phyloP scores from a whole-genome alignment of 2,113 vertebrate species.

The Ciconia stormi region DNA sequence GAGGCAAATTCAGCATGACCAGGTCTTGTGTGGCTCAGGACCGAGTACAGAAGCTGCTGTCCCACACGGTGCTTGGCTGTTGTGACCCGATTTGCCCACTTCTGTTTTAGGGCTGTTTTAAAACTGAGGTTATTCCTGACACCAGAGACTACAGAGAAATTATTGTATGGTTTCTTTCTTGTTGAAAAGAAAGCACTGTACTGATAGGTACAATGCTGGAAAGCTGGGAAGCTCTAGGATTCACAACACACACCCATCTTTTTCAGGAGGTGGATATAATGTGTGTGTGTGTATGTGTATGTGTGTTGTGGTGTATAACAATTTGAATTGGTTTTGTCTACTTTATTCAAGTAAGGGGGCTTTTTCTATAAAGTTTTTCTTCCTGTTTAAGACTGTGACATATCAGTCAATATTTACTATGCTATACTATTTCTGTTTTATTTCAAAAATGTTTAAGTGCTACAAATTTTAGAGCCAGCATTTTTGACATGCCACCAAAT shows the following conservation, averaged over 20 bases:
- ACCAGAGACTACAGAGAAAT: neutral
- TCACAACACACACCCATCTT: neutral
- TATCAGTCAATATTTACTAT: neutral
- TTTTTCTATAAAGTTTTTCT: neutral
- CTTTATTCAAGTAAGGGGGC: neutral
- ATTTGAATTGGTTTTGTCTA: neutral
- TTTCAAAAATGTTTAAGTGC: neutral
- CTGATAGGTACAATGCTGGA: neutral
- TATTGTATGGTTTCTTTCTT: neutral
- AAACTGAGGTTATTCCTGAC: neutral
- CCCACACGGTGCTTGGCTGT: neutral
- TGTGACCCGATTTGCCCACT: neutral
- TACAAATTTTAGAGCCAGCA: neutral
- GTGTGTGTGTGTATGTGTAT: neutral
- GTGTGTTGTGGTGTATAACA: neutral
- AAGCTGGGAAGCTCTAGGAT: neutral
- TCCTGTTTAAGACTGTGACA: neutral
- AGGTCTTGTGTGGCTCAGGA: neutral
- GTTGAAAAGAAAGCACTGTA: neutral
- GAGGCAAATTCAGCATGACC: neutral
- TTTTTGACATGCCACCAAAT: neutral
- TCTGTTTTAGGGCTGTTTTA: neutral
- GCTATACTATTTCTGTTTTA: neutral
- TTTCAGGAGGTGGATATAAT: neutral
- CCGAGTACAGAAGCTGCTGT: neutral